Base-by-base conservation (phyloP, 2,797 vertebrate genomes). In the Chelon labrosus region DNA sequence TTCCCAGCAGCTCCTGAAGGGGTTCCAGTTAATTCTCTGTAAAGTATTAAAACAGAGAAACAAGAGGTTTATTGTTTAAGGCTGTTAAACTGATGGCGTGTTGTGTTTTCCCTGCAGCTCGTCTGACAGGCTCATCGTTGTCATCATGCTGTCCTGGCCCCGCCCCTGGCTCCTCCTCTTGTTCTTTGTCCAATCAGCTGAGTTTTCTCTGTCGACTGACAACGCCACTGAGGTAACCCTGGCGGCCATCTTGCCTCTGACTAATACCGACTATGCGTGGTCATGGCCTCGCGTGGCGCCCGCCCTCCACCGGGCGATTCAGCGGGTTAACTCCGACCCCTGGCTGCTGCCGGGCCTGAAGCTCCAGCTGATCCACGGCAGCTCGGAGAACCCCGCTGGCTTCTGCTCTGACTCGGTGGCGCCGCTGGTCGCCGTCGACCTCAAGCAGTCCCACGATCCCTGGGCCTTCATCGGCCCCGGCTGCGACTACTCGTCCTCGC, bases 231-330 rank as follows among this genome's bases (percentile, higher is more conserved):
- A 92, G 57, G 86, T 98, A 74, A 97, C 93, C 4, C 68, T 98
- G 13, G 97, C 96, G 0, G 96, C 95, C 86, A 95, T 97, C 57
- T 87, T 97, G 39, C 97, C 97, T 0, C 70, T 80, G 22, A 91
- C 65, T 47, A 98, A 98, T 91, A 94, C 95, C 0, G 92, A 92
- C 11, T 98, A 97, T 67, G 95, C 96, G 0, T 98, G 97, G 97
- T 95, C 97, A 6, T 97, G 96, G 97, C 96, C 95, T 3, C 93
- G 97, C 1, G 96, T 98, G 62, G 96, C 95, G 0, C 96, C 97
- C 0, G 96, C 96, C 0, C 91, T 98, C 1, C 8, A 75, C 2
- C 78, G 91, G 65, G 97, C 97, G 0, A 79, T 94, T n/a, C 83
- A 64, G 4, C 79, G 58, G 55, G 92, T 97, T 1, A 96, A 95